Evolutionary conservation across 2,113 vertebrate genomes (phyloP).

Genomic region (Bos indicus): DNA sequence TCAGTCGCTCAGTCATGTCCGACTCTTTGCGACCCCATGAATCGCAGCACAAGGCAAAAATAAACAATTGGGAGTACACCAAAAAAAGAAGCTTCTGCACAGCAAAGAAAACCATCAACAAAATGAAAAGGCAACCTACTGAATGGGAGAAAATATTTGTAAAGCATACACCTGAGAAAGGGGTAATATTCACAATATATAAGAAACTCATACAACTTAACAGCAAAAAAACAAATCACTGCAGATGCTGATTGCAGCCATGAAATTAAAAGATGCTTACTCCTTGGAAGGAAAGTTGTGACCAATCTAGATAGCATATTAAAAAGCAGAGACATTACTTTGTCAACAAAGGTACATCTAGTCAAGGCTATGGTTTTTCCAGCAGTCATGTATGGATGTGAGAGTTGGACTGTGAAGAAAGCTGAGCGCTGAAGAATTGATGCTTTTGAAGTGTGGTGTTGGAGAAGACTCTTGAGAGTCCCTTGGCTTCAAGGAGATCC

Average conservation of each 20-base stretch:
- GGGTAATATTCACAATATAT: neutral
- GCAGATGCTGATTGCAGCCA: neutral
- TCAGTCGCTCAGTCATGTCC: no score
- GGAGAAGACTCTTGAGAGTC: neutral
- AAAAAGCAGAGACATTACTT: neutral
- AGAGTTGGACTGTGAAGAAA: neutral
- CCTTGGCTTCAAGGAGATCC: neutral
- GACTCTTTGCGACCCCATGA: no score
- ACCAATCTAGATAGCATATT: neutral
- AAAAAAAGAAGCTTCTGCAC: neutral
- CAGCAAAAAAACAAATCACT: neutral
- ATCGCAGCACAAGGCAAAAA: neutral
- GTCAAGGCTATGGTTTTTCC: neutral
- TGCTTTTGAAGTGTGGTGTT: neutral
- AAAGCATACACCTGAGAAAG: neutral
- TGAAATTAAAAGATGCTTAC: neutral
- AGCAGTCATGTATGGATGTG: neutral
- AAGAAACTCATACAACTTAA: neutral
- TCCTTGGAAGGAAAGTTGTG: neutral
- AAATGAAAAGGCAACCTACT: neutral
- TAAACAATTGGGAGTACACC: neutral
- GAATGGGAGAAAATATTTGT: neutral
- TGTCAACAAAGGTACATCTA: neutral
- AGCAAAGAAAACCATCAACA: neutral
- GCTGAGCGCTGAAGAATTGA: neutral